Percentiles rank a stretch among this genome's conserved stretches.
These are phyloP conservation scores for Craterocephalus amniculus DNA, from an alignment of 2,797 vertebrate species.

Conservation along the genomic window DNA sequence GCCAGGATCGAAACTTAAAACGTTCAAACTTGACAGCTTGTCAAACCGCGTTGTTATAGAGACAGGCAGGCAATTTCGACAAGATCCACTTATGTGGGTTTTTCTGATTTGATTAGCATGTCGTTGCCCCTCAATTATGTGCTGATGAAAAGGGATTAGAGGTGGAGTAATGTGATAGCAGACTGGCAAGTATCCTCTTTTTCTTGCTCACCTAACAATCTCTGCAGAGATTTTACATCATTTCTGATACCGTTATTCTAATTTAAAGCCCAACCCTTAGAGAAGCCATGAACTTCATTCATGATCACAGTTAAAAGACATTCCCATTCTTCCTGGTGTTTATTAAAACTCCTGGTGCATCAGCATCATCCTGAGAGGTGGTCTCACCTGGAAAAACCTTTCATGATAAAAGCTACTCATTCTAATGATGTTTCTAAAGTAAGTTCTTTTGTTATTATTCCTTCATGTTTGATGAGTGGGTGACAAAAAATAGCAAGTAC, in stretches of 20 bases:
- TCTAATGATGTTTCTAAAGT: slow-evolving; percentile 42
- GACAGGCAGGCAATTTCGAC: slow-evolving; percentile 52
- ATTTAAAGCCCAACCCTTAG: neutral
- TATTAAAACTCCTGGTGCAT: slow-evolving; percentile 66
- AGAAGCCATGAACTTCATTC: slow-evolving; percentile 17
- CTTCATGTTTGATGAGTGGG: no score
- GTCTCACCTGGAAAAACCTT: slow-evolving; percentile 56
- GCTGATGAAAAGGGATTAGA: slow-evolving; percentile 52
- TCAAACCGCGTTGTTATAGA: slow-evolving; percentile 34
- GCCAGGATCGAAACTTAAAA: slow-evolving; percentile 45
- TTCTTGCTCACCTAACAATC: slow-evolving; percentile 15
- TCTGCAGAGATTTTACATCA: neutral
- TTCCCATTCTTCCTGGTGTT: slow-evolving; percentile 40
- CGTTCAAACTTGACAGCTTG: slow-evolving; percentile 50
- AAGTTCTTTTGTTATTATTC: no score
- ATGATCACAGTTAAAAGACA: slow-evolving; percentile 47
- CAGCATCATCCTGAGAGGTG: slow-evolving; percentile 64
- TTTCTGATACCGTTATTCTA: slow-evolving; percentile 2
- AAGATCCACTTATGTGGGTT: slow-evolving; percentile 58
- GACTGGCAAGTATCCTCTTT: slow-evolving; percentile 17
- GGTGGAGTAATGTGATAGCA: slow-evolving; percentile 22
- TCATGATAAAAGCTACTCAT: slow-evolving; percentile 51
- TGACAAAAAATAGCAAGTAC: no score
- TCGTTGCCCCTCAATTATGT: slow-evolving; percentile 51
- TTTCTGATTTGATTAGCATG: slow-evolving; percentile 59